Evolutionary conservation across 2,113 vertebrate species (phyloP).

Genomic region (Dasyurus viverrinus): DNA sequence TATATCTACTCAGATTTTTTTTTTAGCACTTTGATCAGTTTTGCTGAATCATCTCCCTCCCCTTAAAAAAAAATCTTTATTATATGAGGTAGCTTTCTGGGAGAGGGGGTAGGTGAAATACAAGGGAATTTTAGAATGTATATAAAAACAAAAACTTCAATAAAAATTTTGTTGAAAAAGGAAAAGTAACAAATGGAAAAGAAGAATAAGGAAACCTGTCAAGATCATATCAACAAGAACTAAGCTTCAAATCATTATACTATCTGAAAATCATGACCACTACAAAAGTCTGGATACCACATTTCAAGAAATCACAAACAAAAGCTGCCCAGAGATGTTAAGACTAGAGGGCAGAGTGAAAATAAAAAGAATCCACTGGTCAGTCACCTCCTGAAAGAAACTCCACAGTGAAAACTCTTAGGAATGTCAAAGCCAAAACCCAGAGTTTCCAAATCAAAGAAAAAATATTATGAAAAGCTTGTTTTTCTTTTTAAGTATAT

Average conservation of each 20-base stretch:
- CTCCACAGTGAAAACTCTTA: neutral
- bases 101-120: neutral
- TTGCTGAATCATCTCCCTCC: too few species aligned
- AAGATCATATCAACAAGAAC: neutral
- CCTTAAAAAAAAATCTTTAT: neutral
- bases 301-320: neutral
- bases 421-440: neutral
- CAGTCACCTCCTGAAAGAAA: neutral
- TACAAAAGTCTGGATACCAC: neutral
- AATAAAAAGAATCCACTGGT: neutral
- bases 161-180: neutral
- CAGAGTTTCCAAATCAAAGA: neutral
- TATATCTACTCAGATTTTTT: neutral
- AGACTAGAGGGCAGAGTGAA: neutral
- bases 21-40: neutral
- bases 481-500: neutral
- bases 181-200: neutral
- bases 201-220: neutral
- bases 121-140: neutral
- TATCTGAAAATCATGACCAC: neutral
- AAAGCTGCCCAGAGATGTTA: neutral
- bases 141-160: neutral
- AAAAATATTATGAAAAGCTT: neutral
- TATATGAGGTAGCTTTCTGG: neutral
- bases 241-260: neutral